Evolutionary conservation across 2,113 vertebrate genomes (phyloP), one percentile per base, ranked within the genome.

Genomic region (Leucosticte australis): DNA sequence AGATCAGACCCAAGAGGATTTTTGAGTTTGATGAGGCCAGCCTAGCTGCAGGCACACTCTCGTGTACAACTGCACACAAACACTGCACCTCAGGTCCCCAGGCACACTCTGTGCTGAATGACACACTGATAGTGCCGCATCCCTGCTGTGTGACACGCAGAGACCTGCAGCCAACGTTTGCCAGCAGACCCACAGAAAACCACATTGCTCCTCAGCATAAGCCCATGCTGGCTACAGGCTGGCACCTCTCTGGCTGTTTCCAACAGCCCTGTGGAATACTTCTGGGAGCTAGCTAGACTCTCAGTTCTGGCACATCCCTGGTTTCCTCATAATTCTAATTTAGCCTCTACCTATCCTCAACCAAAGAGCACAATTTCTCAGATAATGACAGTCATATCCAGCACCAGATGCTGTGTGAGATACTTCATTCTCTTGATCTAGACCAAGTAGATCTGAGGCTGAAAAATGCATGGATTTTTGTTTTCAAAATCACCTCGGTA

Each of bases 71-170:
- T 50, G 42, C 68, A 37, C 28, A 31, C 24, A 17, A 24, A 11
- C 52, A 10, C 28, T 22, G 46, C 23, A 10, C 27, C 31, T 8
- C 52, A 37, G 70, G 42, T 74, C 28, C 39, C 35, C 65, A 33
- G 27, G 70, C 24, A 19, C 4, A 2, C 24, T 7, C 4, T 37
- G 47, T 13, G 44, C 57, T 37, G 13, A n/a, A 14, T 8, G 26
- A 64, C 46, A 47, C 0, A 0, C 37, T 18, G 42, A 35, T 12
- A 42, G 24, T 28, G 53, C 13, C 0, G 0, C 1, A 20, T 67
- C 42, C 56, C 71, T 9, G 3, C 41, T 42, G 39, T 20, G 17
- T 31, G 49, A 67, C 57, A 49, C 1, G 0, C 2, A 3, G 39
- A 67, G 47, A 79, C 2, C 4, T 14, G 30, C 55, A 41, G 33